Evolutionary conservation across 1,140 invertebrate genomes (phyloP), one percentile per base, ranked within the genome.

Genomic region (Elysia chlorotica): DNA sequence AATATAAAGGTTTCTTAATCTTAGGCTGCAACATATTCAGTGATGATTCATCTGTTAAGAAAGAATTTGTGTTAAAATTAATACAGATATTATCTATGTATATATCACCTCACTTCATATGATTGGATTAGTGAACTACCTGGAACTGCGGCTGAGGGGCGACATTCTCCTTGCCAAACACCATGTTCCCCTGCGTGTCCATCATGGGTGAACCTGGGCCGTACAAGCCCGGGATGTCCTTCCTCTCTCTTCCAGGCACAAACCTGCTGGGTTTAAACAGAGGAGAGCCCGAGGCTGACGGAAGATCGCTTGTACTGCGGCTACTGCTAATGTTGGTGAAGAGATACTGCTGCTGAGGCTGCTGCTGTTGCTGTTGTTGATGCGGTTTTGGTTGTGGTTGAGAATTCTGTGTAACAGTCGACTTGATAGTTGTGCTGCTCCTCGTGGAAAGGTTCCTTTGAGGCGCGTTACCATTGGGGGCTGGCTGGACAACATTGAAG

Each of bases 251-350:
- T 21, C 33, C 30, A 2, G 63, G 61, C 2, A 73, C 71, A 30
- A 56, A 73, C 35, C 53, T 73, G 36, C 38, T 73, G 41, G 62
- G 63, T 23, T 66, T 73, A 30, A 65, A 71, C 57, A 71, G 6
- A 14, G 36, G 69, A 30, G 63, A 3, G 1, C 37, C 59, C 21
- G 23, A 5, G 17, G 23, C 33, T 4, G 10, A 2, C 30, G 23
- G 2, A 23, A 30, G 67, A 25, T 54, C 35, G 21, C 33, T 31
- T 14, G 48, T 61, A 21, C 59, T 71, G 25, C n/a, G 28, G 14
- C 57, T 62, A 23, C 19, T 19, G 28, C 19, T 19, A 28, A 59
- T 17, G 3, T 35, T 30, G 6, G 35, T 31, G 33, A 33, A 2
- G 1, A 28, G 33, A 5, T 56, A 37, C 4, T 33, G 36, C n/a